phyloP scores from a whole-genome alignment of 2,113 vertebrate species.

The Ranitomeya imitator region DNA sequence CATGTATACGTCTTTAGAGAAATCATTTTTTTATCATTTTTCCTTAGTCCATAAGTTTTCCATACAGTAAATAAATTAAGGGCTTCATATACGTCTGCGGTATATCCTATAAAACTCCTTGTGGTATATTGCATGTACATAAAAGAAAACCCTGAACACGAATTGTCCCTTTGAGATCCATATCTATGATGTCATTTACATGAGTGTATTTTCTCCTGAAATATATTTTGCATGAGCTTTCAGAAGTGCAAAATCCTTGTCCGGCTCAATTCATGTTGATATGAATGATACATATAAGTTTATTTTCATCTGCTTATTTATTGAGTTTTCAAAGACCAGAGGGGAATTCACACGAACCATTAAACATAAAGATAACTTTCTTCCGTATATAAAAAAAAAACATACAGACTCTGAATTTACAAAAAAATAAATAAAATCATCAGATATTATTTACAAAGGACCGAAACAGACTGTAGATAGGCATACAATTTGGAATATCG shows the following conservation, averaged over 20 bases:
- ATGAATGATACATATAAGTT: neutral
- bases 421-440: neutral
- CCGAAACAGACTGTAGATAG: neutral
- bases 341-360: neutral
- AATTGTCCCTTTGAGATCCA: neutral
- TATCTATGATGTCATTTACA: neutral
- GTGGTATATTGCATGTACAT: too few relatives aligned
- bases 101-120: too few relatives aligned
- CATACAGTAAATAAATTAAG: too few relatives aligned
- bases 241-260: neutral
- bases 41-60: too few relatives aligned
- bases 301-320: neutral
- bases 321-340: neutral
- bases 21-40: too few relatives aligned
- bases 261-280: neutral
- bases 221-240: constrained; percentile 20
- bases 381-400: neutral
- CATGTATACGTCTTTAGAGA: too few relatives aligned
- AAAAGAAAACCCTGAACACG: neutral
- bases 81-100: too few relatives aligned
- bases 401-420: neutral
- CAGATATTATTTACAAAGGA: neutral
- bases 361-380: neutral
- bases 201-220: neutral
- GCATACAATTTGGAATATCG: neutral